Evolutionary conservation across 2,888 invertebrate genomes (phyloP), one percentile per base, ranked within the genome.

Genomic region (Helleia helle): DNA sequence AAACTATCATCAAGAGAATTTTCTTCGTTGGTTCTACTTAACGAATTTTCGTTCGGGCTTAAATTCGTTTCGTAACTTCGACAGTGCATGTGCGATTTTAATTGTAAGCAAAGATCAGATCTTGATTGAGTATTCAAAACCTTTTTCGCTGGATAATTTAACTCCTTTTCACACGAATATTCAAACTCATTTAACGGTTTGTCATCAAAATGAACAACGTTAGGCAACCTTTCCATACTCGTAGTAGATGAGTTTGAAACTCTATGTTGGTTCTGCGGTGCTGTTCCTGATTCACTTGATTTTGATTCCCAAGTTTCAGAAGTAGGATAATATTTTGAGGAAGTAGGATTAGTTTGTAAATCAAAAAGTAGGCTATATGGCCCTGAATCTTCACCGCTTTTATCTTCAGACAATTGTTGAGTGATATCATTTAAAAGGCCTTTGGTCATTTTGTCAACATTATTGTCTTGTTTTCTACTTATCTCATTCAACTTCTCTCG

Each of bases 1-100:
- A 95, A 81, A 57, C 93, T 93, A 64, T 95, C 94, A 60, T 94
- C 94, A 55, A 93, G 88, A 1, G 94, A 95, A 65, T 93, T 92
- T 62, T 93, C 91, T 67, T 93, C 93, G 60, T 87, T 88, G 37
- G 80, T 71, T 61, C 75, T 73, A 47, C 65, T 81, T 36, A 74
- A 47, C 28, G 85, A 85, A 51, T 74, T 83, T 41, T 86, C 86
- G 55, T 74, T 84, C 36, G 85, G 84, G 58, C 81, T 83, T 49
- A 68, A 55, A 49, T 79, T 81, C 41, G 70, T 57, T 58, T 83
- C 83, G 50, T 66, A 65, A 40, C 62, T 56, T 59, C 77, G 65
- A 38, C 70, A 49, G 46, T 71, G 65, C 13, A 70, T 54, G 44
- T 83, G 73, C 22, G 81, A 71, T 56, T 84, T 83, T 24, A 80